phyloP scores from a whole-genome alignment of 2,888 invertebrate species.

The Drosophila limbata region DNA sequence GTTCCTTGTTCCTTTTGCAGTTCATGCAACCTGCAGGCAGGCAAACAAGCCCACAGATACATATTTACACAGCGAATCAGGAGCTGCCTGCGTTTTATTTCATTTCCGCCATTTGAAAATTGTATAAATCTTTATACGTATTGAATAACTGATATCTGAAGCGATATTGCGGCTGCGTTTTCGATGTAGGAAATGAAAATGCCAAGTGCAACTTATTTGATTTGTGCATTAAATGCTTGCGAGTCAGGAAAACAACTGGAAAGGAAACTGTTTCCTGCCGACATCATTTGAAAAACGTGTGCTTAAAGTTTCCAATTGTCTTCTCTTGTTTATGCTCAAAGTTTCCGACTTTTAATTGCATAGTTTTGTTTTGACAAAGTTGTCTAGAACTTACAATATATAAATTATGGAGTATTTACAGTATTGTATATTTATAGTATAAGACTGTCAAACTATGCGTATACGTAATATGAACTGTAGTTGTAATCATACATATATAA shows the following conservation, averaged over 20 bases:
- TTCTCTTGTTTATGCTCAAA: conserved; percentile 20
- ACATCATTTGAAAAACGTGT: conserved; percentile 11
- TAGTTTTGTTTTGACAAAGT: neutral
- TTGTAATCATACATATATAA: too few relatives aligned
- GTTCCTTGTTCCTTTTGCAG: conserved; percentile 29
- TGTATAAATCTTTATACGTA: conserved; percentile 18
- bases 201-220: conserved; percentile 50
- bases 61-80: conserved; percentile 1
- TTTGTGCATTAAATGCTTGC: conserved; percentile 32
- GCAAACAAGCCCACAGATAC: conserved; percentile 28
- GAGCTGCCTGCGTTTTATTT: conserved; percentile 44
- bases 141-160: conserved; percentile 31
- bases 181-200: conserved; percentile 38
- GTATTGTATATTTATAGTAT: too few relatives aligned
- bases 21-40: conserved; percentile 26
- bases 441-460: too few relatives aligned
- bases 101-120: conserved; percentile 46
- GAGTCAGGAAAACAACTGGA: neutral
- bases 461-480: too few relatives aligned
- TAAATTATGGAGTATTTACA: too few relatives aligned
- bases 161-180: conserved; percentile 16
- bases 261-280: neutral
- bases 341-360: conserved; percentile 19
- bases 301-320: conserved; percentile 10
- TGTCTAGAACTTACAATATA: neutral